phyloP scores from a whole-genome alignment of 2,888 invertebrate genomes.

The Noctua janthe region DNA sequence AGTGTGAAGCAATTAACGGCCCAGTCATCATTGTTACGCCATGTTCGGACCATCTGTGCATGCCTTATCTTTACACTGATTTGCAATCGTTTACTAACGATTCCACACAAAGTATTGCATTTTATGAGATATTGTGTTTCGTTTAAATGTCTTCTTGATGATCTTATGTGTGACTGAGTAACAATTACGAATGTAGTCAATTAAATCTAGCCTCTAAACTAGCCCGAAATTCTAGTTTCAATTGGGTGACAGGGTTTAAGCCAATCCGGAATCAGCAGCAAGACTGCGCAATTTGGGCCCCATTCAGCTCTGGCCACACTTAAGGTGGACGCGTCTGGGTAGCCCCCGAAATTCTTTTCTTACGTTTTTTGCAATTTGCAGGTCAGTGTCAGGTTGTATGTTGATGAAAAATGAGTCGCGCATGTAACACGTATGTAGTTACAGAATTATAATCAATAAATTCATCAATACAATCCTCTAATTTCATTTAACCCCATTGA shows the following conservation, averaged over 20 bases:
- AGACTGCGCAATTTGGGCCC: background rate
- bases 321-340: too few relatives aligned
- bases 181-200: background rate
- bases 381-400: too few relatives aligned
- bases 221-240: background rate
- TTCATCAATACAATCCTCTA: too few relatives aligned
- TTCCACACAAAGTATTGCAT: background rate
- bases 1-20: background rate
- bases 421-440: too few relatives aligned
- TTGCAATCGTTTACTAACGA: background rate
- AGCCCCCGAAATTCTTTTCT: too few relatives aligned
- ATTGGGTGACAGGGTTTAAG: too few relatives aligned
- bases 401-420: too few relatives aligned
- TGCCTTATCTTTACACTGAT: slow-evolving; percentile 25
- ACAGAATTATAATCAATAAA: too few relatives aligned
- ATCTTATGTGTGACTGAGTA: background rate
- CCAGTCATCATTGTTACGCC: slow-evolving; percentile 2
- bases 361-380: too few relatives aligned
- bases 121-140: background rate
- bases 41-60: slow-evolving; percentile 8
- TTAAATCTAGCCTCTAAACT: background rate
- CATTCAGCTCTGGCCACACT: too few relatives aligned
- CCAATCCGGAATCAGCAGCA: background rate
- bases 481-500: too few relatives aligned
- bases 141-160: background rate